Percentiles rank a stretch among this genome's conserved stretches.
Evolutionary conservation across 37 sponge, comb jelly and placozoan genomes (phyloP).

Genomic region (Spongilla lacustris): DNA sequence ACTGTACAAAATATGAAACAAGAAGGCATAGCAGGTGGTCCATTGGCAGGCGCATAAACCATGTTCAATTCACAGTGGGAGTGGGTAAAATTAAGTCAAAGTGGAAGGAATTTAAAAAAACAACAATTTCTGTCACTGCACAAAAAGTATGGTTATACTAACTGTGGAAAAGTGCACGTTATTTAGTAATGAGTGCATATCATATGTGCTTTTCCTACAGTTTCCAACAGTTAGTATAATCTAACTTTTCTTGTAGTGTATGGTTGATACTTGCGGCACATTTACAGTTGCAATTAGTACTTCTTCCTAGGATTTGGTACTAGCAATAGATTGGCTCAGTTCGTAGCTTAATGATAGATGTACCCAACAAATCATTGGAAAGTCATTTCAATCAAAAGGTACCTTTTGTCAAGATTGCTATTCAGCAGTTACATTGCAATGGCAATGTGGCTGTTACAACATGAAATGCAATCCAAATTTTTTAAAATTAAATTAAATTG

Average conservation of each 20-base stretch:
- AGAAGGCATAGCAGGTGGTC: neutral
- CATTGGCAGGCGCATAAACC: neutral
- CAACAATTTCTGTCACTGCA: neutral
- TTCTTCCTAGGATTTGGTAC: neutral
- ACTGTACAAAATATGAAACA: neutral
- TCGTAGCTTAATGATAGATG: neutral
- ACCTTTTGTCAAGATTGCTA: too few relatives aligned
- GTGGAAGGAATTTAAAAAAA: neutral
- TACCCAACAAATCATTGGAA: too few relatives aligned
- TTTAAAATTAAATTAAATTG: neutral
- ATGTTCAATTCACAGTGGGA: neutral
- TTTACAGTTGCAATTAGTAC: neutral
- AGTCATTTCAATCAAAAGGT: too few relatives aligned
- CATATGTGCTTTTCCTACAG: neutral
- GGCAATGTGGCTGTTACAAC: neutral
- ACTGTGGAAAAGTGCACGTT: neutral
- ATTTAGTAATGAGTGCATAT: neutral
- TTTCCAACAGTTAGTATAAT: neutral
- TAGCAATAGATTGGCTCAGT: neutral
- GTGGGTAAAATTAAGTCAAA: neutral
- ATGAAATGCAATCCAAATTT: neutral
- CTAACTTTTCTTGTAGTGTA: neutral
- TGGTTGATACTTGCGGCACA: neutral
- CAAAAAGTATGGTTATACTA: neutral
- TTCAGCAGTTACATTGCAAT: neutral